Percentiles rank a stretch among this genome's conserved stretches.
These are phyloP conservation scores for Characodon lateralis DNA, from an alignment of 2,797 vertebrate genomes.

Conservation along the genomic window DNA sequence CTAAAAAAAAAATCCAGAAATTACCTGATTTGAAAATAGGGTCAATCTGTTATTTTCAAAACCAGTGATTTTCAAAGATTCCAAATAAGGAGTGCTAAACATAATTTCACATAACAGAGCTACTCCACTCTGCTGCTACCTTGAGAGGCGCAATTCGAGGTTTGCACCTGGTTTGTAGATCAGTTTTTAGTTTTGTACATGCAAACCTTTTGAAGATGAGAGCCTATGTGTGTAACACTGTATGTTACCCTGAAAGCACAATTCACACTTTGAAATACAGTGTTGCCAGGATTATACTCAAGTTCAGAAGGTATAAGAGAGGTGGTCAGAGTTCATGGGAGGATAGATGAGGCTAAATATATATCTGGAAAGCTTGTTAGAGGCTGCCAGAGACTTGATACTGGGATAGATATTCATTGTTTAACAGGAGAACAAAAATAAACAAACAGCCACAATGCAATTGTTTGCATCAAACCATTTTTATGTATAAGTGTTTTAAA, in stretches of 20 bases:
- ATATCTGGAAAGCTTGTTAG: background rate
- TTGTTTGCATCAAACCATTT: background rate
- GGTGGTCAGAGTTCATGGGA: background rate
- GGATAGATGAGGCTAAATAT: background rate
- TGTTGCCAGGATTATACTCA: background rate
- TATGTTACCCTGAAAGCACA: background rate
- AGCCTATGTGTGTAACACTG: background rate
- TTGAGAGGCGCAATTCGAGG: no score
- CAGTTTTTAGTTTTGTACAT: no score
- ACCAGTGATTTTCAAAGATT: no score
- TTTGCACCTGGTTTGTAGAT: no score
- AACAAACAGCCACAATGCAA: background rate
- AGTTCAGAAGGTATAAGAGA: background rate
- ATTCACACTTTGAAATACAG: background rate
- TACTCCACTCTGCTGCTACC: no score
- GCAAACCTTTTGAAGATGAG: no score
- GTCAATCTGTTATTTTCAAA: background rate
- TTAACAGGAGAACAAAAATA: background rate
- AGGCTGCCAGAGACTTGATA: background rate
- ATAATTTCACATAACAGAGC: no score
- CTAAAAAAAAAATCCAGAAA: background rate
- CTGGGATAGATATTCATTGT: background rate
- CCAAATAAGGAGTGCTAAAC: no score
- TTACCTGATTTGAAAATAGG: background rate
- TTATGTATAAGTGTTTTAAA: background rate